Evolutionary conservation across 2,113 vertebrate genomes (phyloP).

Genomic region (Lamprotornis superbus): DNA sequence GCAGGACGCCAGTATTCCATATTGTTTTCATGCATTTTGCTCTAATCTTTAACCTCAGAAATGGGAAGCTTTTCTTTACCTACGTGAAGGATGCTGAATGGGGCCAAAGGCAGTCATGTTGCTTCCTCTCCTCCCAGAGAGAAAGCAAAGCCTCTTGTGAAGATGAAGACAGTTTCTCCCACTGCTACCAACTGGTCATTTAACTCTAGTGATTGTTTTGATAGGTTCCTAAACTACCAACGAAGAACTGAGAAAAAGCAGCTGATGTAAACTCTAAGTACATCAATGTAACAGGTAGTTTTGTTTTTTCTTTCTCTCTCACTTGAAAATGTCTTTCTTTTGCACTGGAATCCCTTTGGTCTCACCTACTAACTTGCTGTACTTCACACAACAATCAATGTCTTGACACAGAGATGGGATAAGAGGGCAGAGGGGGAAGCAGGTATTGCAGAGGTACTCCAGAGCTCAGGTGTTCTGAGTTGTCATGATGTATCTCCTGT

Average conservation of each 20-base stretch:
- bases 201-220: not conserved
- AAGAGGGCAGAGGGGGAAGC: not conserved
- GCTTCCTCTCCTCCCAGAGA: not conserved
- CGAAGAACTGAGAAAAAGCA: not conserved
- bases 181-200: not conserved
- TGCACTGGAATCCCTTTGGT: not conserved
- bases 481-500: not conserved
- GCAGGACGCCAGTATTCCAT: not conserved
- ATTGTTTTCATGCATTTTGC: not conserved
- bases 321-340: not conserved
- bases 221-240: not conserved
- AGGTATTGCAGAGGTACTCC: not conserved
- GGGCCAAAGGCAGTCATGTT: not conserved
- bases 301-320: not conserved
- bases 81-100: not conserved
- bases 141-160: not conserved
- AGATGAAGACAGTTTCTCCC: not conserved
- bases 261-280: not conserved
- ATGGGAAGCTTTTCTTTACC: not conserved
- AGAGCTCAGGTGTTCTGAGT: not conserved
- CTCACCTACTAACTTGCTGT: not conserved
- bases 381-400: not conserved
- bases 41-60: not conserved
- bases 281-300: not conserved
- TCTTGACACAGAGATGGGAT: not conserved